Evolutionary conservation across 2,113 vertebrate species (phyloP).

Genomic region (Macrotis lagotis): DNA sequence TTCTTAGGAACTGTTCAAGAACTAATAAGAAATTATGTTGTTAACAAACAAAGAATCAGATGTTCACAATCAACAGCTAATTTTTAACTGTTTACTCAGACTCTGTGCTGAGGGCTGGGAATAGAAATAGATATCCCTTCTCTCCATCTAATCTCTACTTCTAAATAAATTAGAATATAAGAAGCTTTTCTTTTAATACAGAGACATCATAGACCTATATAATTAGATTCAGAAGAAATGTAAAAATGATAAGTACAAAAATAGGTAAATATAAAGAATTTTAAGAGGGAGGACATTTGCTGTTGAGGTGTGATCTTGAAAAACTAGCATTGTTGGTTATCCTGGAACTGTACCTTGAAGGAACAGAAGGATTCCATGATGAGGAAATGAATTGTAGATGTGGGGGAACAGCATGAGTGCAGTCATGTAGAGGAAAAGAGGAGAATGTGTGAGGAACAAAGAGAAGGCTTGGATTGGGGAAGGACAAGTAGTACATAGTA

Average conservation of each 20-base stretch:
- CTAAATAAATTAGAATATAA: background rate
- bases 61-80: background rate
- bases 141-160: background rate
- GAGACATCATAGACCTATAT: background rate
- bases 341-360: background rate
- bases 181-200: background rate
- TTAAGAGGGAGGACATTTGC: background rate
- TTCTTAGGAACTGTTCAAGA: background rate
- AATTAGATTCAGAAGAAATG: background rate
- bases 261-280: background rate
- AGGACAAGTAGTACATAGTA: background rate
- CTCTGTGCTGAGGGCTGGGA: no score
- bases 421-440: background rate
- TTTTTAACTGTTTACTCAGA: background rate
- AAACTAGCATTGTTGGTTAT: background rate
- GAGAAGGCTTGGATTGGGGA: no score
- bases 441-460: background rate
- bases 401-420: background rate
- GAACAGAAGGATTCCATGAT: background rate
- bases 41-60: background rate
- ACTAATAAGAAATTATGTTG: background rate
- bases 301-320: background rate
- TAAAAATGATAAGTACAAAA: background rate
- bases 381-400: background rate
- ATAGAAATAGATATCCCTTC: background rate